Conservation (phyloP, 2,888 invertebrate genomes). For the Hedychridium roseum region DNA sequence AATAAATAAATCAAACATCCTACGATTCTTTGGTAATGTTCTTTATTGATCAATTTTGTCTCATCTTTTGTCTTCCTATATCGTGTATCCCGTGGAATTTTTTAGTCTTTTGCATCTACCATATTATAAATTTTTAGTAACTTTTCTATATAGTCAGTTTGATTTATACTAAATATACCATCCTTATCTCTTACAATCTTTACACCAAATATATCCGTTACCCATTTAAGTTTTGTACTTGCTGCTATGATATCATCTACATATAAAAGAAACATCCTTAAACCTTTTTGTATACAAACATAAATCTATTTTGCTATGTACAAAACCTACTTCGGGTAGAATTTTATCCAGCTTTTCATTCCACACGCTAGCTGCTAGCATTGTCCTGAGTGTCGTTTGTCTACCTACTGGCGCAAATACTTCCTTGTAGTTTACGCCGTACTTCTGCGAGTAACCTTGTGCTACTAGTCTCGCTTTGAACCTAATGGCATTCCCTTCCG, state of each 20-base stretch:
- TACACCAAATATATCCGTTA: conserved; percentile 33
- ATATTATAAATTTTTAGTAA: conserved; percentile 34
- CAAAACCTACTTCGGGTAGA: conserved; percentile 24
- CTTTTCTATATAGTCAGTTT: conserved; percentile 28
- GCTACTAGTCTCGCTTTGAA: conserved; percentile 41
- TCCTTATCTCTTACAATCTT: conserved; percentile 25
- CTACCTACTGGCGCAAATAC: conserved; percentile 42
- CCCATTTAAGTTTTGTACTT: conserved; percentile 37
- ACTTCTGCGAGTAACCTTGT: conserved; percentile 34
- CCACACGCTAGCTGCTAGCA: conserved; percentile 33
- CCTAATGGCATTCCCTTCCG: conserved; percentile 18
- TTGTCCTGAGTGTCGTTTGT: conserved; percentile 19
- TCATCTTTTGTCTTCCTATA: too few relatives aligned
- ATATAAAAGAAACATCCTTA: conserved; percentile 29
- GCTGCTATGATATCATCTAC: conserved; percentile 41
- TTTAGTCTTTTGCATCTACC: too few relatives aligned
- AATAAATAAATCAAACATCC: too few relatives aligned
- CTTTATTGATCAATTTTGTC: too few relatives aligned
- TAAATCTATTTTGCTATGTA: conserved; percentile 26
- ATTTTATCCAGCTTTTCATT: conserved; percentile 35
- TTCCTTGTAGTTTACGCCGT: conserved; percentile 41
- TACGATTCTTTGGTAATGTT: too few relatives aligned
- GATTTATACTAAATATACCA: conserved; percentile 28
- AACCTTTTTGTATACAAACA: conserved; percentile 31
- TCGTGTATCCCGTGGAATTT: too few relatives aligned